Evolutionary conservation across 2,113 vertebrate species (phyloP).

Genomic region (Enhydra lutris): DNA sequence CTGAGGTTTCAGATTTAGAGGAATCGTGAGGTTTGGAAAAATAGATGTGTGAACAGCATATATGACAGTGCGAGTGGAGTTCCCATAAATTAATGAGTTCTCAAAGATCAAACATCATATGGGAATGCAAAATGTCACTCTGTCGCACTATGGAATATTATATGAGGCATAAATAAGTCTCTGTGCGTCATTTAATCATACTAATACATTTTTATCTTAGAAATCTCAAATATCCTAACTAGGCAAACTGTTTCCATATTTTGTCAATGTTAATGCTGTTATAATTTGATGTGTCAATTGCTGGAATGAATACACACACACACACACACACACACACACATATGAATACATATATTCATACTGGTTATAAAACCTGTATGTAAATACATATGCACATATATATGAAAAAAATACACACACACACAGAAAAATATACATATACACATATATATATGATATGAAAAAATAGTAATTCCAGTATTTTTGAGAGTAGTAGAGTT

Average conservation of each 20-base stretch:
- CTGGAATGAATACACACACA: not conserved
- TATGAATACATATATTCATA: too few species aligned
- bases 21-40: not conserved
- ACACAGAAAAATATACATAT: not conserved
- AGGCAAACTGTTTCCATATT: not conserved
- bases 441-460: not conserved
- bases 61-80: not conserved
- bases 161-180: not conserved
- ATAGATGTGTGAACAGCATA: not conserved
- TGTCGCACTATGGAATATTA: not conserved
- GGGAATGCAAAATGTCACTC: not conserved
- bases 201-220: not conserved
- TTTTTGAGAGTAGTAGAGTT: not conserved
- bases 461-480: not conserved
- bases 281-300: not conserved
- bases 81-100: not conserved
- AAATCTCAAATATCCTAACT: not conserved
- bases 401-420: not conserved
- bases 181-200: not conserved
- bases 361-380: too few species aligned
- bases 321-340: too few species aligned
- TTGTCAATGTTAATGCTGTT: not conserved
- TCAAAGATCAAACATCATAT: not conserved
- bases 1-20: not conserved
- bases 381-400: too few species aligned